A percentile compares a stretch with the other conserved stretches of the same genome.
Conservation (phyloP, 2,888 invertebrate genomes). For the Cephus rjabovi region DNA sequence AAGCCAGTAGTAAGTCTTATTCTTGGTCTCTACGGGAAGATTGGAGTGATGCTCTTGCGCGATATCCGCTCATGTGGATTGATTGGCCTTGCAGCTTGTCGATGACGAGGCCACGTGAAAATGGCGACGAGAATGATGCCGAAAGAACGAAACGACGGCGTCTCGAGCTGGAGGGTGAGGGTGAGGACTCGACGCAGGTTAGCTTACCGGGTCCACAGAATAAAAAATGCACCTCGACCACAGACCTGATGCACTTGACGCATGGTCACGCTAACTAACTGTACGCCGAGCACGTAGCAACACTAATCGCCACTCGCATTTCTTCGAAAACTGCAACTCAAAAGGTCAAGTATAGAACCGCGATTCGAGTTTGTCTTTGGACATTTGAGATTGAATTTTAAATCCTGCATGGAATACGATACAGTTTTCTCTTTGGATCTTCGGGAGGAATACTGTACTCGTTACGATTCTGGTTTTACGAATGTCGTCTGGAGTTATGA, state of each 20-base stretch:
- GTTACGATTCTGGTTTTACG: neutral
- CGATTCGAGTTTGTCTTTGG: neutral
- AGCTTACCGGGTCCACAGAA: constrained; percentile 56
- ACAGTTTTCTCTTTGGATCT: neutral
- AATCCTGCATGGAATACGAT: neutral
- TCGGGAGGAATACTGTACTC: neutral
- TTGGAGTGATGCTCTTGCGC: neutral
- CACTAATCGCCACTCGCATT: constrained; percentile 42
- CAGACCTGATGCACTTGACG: constrained; percentile 41
- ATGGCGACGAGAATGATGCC: constrained; percentile 56
- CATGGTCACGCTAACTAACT: constrained; percentile 53
- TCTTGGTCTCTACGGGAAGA: neutral
- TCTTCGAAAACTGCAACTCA: constrained; percentile 27
- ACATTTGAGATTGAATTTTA: neutral
- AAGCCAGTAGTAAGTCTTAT: constrained; percentile 63
- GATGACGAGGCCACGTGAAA: constrained; percentile 58
- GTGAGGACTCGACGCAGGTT: constrained; percentile 65
- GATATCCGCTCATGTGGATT: neutral
- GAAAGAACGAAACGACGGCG: constrained; percentile 61
- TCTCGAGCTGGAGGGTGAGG: constrained; percentile 57
- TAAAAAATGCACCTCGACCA: constrained; percentile 35
- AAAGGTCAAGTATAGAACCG: constrained; percentile 62
- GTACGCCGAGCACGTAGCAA: constrained; percentile 47
- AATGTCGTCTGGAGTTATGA: neutral
- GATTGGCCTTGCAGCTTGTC: constrained; percentile 47